Evolutionary conservation across 2,797 vertebrate species (phyloP).

Genomic region (Melanotaenia parkinsoni): DNA sequence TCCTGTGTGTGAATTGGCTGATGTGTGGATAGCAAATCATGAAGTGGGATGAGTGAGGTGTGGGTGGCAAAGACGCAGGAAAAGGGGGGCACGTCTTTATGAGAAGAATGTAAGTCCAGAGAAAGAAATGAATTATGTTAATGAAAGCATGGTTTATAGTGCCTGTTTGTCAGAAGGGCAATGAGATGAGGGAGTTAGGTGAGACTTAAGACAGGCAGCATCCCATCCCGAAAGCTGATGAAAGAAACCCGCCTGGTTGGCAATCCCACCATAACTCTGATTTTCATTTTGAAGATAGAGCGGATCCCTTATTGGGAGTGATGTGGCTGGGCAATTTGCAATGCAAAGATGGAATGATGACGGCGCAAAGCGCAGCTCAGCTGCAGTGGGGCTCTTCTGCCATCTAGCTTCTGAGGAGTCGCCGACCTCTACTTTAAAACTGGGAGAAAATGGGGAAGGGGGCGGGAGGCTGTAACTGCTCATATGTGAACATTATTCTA

Average conservation of each 20-base stretch:
- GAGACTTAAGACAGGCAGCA: constrained; percentile 46
- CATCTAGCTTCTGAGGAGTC: constrained; percentile 82
- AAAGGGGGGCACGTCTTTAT: constrained; percentile 35
- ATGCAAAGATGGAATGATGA: constrained; percentile 75
- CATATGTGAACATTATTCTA: constrained; percentile 13
- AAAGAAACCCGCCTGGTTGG: constrained; percentile 65
- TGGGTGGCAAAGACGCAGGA: constrained; percentile 42
- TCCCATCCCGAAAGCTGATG: constrained; percentile 61
- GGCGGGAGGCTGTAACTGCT: constrained; percentile 34
- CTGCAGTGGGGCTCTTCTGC: constrained; percentile 84
- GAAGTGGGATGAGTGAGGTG: constrained; percentile 57
- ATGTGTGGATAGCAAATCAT: constrained; percentile 71
- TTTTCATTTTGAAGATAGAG: constrained; percentile 73
- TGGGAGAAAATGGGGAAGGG: neutral
- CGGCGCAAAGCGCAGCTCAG: constrained; percentile 60
- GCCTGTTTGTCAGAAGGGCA: constrained; percentile 8
- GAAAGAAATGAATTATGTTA: constrained; percentile 57
- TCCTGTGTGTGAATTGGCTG: constrained; percentile 69
- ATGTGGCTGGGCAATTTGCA: constrained; percentile 71
- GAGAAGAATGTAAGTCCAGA: constrained; percentile 58
- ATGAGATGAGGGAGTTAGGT: constrained; percentile 18
- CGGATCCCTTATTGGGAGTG: constrained; percentile 66
- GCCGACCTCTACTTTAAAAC: constrained; percentile 55
- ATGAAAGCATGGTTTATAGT: constrained; percentile 48
- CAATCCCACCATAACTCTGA: constrained; percentile 71